Percentiles rank a stretch among this genome's conserved stretches.
phyloP scores from a whole-genome alignment of 2,797 vertebrate species.

The Tarsius wallacei region DNA sequence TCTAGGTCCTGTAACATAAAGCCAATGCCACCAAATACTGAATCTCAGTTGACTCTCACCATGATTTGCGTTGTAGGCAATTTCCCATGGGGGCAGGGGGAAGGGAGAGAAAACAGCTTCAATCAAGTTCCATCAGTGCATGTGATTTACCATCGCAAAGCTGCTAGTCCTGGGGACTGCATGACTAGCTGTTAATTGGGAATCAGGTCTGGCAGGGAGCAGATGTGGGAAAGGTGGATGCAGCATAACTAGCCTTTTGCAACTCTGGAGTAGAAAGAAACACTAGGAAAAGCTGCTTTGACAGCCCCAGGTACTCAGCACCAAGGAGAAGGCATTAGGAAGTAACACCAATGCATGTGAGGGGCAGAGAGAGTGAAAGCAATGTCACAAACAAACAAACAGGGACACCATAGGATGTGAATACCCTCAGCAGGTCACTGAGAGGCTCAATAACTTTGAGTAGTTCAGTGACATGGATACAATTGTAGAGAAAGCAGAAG shows the following conservation, averaged over 20 bases:
- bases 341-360: constrained; percentile 74
- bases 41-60: constrained; percentile 86
- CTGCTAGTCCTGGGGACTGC: constrained; percentile 86
- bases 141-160: constrained; percentile 89
- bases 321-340: constrained; percentile 64
- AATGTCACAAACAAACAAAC: constrained; percentile 80
- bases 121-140: constrained; percentile 90
- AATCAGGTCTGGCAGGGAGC: constrained; percentile 88
- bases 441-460: constrained; percentile 89
- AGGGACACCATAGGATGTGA: constrained; percentile 79
- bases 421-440: constrained; percentile 83
- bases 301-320: constrained; percentile 78
- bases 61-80: constrained; percentile 79
- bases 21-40: constrained; percentile 77
- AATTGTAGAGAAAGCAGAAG: constrained; percentile 90
- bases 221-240: constrained; percentile 83
- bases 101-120: constrained; percentile 85
- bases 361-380: constrained; percentile 80
- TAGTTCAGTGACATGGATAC: constrained; percentile 90
- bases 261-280: constrained; percentile 74
- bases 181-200: constrained; percentile 90
- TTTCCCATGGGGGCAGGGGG: constrained; percentile 72
- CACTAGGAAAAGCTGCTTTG: constrained; percentile 71
- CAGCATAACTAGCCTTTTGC: constrained; percentile 63
- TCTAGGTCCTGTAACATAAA: constrained; percentile 78